These are phyloP conservation scores for Crioceris asparagi DNA, from an alignment of 2,888 invertebrate genomes.

Conservation along the genomic window DNA sequence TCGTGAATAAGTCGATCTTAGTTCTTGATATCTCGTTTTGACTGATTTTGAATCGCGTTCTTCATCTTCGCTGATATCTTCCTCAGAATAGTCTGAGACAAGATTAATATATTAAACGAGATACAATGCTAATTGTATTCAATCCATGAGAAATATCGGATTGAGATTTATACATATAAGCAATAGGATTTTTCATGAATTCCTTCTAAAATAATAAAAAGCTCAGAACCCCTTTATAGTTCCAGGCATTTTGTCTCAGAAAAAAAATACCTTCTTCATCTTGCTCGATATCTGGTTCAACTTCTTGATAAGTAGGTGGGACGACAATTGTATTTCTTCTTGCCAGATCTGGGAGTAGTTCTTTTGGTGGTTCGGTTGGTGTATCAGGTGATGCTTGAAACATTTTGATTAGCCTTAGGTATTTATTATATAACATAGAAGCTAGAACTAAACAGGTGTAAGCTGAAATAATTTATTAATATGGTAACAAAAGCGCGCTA, in stretches of 20 bases:
- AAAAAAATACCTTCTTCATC: slow-evolving; percentile 35
- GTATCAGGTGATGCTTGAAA: slow-evolving; percentile 17
- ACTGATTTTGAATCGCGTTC: slow-evolving; percentile 17
- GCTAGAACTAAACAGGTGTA: too few species aligned
- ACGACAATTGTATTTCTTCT: slow-evolving; percentile 41
- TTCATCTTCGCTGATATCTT: slow-evolving; percentile 32
- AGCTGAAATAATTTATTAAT: too few species aligned
- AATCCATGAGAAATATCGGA: not conserved
- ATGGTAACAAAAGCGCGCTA: slow-evolving; percentile 2
- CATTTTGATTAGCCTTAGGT: too few species aligned
- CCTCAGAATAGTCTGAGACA: slow-evolving; percentile 31
- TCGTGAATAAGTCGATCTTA: slow-evolving; percentile 31
- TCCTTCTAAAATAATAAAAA: too few species aligned
- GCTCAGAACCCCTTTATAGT: too few species aligned
- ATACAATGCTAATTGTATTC: not conserved
- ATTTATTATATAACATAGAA: too few species aligned
- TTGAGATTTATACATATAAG: too few species aligned
- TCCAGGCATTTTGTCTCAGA: too few species aligned
- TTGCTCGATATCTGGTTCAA: slow-evolving; percentile 29
- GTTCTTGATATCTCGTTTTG: slow-evolving; percentile 33
- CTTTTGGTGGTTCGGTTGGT: slow-evolving; percentile 10
- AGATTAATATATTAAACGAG: not conserved
- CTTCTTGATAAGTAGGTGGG: slow-evolving; percentile 34
- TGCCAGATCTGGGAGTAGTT: slow-evolving; percentile 31
- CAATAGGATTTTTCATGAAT: too few species aligned